Conservation (phyloP, 1,140 invertebrate species). For the Achroia grisella region DNA sequence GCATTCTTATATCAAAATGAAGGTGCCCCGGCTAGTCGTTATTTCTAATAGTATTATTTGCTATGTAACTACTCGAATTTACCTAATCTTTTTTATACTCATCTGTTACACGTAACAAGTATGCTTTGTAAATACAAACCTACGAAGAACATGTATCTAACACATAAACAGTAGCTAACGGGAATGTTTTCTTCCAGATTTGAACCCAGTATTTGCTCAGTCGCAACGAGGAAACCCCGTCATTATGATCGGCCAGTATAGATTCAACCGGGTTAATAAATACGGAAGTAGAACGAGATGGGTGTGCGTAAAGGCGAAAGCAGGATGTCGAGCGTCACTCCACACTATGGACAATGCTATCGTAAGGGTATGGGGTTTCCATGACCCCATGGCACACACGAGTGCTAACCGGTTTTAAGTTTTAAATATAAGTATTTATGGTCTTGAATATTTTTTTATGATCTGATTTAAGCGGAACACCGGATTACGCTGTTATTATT, state of each 20-base stretch:
- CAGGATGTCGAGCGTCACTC: constrained; percentile 55
- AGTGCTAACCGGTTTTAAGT: constrained; percentile 54
- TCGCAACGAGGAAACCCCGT: constrained; percentile 63
- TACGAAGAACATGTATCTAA: too few species aligned
- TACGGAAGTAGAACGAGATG: constrained; percentile 56
- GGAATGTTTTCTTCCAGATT: constrained; percentile 40
- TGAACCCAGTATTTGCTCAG: constrained; percentile 57
- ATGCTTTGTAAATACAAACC: too few species aligned
- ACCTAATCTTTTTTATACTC: too few species aligned
- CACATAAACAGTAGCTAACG: neutral
- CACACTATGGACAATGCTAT: constrained; percentile 66
- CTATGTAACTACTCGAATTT: too few species aligned
- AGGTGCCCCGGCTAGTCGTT: too few species aligned
- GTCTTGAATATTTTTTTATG: too few species aligned
- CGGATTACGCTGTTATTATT: too few species aligned
- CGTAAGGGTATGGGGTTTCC: constrained; percentile 61
- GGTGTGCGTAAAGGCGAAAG: constrained; percentile 64
- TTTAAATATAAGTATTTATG: neutral
- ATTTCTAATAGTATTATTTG: too few species aligned
- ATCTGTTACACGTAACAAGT: too few species aligned
- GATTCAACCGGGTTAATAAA: constrained; percentile 61
- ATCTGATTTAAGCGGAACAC: too few species aligned
- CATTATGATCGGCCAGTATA: constrained; percentile 65
- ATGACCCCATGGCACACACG: constrained; percentile 55
- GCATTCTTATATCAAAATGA: too few species aligned